Evolutionary conservation across 2,888 invertebrate species (phyloP).

Genomic region (Leptothorax acervorum): DNA sequence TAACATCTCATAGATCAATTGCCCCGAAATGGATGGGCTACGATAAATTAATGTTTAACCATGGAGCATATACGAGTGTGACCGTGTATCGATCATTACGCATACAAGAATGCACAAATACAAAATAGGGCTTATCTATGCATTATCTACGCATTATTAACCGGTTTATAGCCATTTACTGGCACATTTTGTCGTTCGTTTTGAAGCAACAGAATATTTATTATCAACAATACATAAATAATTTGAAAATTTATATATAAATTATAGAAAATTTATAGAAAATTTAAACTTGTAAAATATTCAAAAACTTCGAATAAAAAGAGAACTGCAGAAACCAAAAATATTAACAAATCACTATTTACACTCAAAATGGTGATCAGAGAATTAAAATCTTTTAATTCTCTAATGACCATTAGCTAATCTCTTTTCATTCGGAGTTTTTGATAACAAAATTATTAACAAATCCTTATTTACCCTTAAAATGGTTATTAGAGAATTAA

Average conservation of each 20-base stretch:
- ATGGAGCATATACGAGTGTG: not conserved
- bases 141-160: not conserved
- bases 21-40: not conserved
- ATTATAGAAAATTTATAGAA: not conserved
- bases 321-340: too few relatives aligned
- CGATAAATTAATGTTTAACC: constrained; percentile 14
- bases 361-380: too few relatives aligned
- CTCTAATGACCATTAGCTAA: too few relatives aligned
- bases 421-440: too few relatives aligned
- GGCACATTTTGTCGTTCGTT: not conserved
- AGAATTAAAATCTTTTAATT: too few relatives aligned
- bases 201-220: not conserved
- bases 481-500: too few relatives aligned
- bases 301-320: too few relatives aligned
- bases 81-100: not conserved
- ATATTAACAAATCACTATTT: too few relatives aligned
- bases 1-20: constrained; percentile 11
- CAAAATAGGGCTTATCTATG: not conserved
- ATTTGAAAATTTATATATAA: not conserved
- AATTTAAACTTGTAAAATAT: not conserved
- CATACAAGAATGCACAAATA: constrained; percentile 3
- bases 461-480: too few relatives aligned
- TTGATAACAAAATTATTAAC: too few relatives aligned
- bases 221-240: not conserved
- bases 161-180: not conserved